Conservation (phyloP, 2,797 vertebrate genomes). For the Danio albolineatus region DNA sequence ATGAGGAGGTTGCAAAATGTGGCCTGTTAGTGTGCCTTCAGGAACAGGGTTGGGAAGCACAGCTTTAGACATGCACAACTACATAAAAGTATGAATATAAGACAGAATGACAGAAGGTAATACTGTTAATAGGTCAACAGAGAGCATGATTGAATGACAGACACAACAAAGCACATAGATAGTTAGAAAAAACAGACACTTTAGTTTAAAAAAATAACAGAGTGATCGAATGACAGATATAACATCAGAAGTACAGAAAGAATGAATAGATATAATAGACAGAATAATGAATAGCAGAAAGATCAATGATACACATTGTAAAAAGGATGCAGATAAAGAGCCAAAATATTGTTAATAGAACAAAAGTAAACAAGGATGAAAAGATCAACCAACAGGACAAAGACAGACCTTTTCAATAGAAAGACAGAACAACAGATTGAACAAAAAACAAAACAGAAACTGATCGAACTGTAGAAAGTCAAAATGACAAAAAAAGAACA, state of each 20-base stretch:
- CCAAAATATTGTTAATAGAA: background rate
- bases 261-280: background rate
- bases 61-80: background rate
- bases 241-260: background rate
- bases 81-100: background rate
- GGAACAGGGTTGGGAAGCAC: too few species aligned
- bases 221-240: background rate
- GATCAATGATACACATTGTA: too few species aligned
- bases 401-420: background rate
- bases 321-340: too few species aligned
- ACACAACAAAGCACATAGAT: background rate
- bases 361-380: background rate
- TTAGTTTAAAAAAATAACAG: background rate
- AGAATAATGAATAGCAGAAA: background rate
- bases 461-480: too few species aligned
- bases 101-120: background rate
- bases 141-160: background rate
- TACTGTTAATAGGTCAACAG: too few species aligned
- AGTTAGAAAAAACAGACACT: background rate
- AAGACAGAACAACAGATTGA: too few species aligned
- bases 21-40: too few species aligned
- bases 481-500: too few species aligned
- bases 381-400: background rate
- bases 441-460: too few species aligned
- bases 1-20: too few species aligned